Evolutionary conservation across 2,797 vertebrate genomes (phyloP), one percentile per base, ranked within the genome.

Genomic region (Takifugu ocellatus): DNA sequence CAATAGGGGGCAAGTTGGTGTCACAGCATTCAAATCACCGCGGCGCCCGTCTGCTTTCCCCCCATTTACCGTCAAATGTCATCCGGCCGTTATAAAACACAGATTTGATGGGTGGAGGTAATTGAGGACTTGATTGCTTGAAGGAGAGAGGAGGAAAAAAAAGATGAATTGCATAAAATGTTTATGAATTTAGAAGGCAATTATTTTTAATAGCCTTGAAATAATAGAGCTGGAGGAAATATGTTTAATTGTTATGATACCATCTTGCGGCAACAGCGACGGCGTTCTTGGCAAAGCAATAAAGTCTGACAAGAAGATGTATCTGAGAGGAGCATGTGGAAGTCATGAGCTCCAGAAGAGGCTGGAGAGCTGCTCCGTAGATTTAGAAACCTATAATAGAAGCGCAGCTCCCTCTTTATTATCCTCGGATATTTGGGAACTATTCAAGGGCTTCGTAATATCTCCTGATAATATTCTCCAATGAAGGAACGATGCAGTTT

Each of bases 1-100:
- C 96, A 97, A 97, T 95, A 94, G 94, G 95, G 96, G 96, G 94
- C 96, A 96, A 92, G 93, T 91, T 79, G 91, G 94, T 97, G 96
- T 98, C 96, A 98, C 84, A 83, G 94, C 93, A 94, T 96, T 94
- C 94, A 93, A 94, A 94, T 94, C 93, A 93, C 90, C 92, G 88
- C 72, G 51, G 92, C 88, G 92, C 91, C 90, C 91, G 87, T 88
- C 90, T 90, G 91, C 90, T 92, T 94, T 92, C 25, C 90, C 89
- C 90, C 93, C 94, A 94, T 95, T 96, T 93, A 92, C 93, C 91
- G 92, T 91, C 82, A 95, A 96, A 97, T 96, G 96, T 96, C 96
- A 97, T 88, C 94, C 90, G 93, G 92, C 93, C 87, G 91, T 93
- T 92, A 92, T 90, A 94, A 97, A 94, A 91, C 76, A 92, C 77